Evolutionary conservation across 2,797 vertebrate genomes (phyloP).

Genomic region (Paguma larvata): DNA sequence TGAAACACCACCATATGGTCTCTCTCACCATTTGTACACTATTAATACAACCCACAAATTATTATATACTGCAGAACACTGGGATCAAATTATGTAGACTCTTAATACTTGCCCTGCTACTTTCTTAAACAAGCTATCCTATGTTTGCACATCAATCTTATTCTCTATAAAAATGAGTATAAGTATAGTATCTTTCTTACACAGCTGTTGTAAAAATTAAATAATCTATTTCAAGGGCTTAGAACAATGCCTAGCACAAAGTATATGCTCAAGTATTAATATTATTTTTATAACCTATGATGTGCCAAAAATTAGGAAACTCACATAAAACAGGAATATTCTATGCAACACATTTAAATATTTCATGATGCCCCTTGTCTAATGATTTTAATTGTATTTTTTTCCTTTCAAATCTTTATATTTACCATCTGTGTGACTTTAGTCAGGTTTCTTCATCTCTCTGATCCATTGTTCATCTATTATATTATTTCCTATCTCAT

Average conservation of each 20-base stretch:
- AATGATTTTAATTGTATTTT: background rate
- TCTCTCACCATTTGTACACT: background rate
- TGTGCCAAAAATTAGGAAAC: conserved; percentile 12
- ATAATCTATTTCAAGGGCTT: background rate
- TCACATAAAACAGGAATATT: conserved; percentile 26
- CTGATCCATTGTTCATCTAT: conserved; percentile 25
- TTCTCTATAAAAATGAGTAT: conserved; percentile 13
- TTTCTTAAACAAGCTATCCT: conserved; percentile 12
- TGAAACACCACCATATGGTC: background rate
- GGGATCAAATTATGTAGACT: background rate
- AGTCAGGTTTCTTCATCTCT: background rate
- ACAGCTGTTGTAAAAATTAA: conserved; percentile 26
- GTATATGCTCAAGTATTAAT: background rate
- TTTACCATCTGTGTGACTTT: conserved; percentile 20
- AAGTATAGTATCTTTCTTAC: background rate
- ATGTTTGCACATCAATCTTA: background rate
- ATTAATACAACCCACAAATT: conserved; percentile 31
- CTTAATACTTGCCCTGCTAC: background rate
- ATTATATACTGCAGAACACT: conserved; percentile 14
- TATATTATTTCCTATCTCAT: background rate
- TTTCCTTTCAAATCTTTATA: conserved; percentile 8
- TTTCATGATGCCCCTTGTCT: background rate
- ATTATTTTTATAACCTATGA: conserved; percentile 1
- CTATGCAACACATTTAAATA: conserved; percentile 7
- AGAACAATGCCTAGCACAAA: background rate